Percentiles rank a stretch among this genome's conserved stretches.
phyloP scores from a whole-genome alignment of 2,888 invertebrate genomes.

The Polyommatus iphigenia region DNA sequence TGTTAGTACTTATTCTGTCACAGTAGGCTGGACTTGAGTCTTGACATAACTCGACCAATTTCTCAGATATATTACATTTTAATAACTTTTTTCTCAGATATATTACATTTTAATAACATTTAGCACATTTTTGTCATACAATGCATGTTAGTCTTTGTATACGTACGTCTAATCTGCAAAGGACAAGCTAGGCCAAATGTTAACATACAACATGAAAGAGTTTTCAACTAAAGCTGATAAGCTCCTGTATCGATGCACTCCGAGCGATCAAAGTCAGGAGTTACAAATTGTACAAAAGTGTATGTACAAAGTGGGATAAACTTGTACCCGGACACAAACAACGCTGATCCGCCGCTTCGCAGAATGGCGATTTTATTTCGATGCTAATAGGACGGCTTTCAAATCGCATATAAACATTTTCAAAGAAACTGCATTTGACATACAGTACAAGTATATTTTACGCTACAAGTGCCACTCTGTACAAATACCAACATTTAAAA shows the following conservation, averaged over 20 bases:
- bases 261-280: background rate
- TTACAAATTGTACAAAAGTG: conserved; percentile 11
- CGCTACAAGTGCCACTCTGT: background rate
- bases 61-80: too few relatives aligned
- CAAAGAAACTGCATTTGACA: background rate
- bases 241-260: conserved; percentile 4
- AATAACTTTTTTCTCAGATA: too few relatives aligned
- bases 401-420: background rate
- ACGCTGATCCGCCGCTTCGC: background rate
- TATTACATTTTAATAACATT: too few relatives aligned
- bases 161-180: too few relatives aligned
- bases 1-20: too few relatives aligned
- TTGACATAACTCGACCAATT: too few relatives aligned
- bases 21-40: too few relatives aligned
- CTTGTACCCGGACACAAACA: background rate
- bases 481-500: too few relatives aligned
- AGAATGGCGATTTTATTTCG: background rate
- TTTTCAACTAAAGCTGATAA: background rate
- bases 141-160: too few relatives aligned
- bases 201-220: background rate
- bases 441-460: background rate
- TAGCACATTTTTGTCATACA: too few relatives aligned
- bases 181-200: too few relatives aligned
- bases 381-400: conserved; percentile 16
- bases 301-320: background rate